Evolutionary conservation across 2,888 invertebrate genomes (phyloP).

Genomic region (Zelleria hepariella): DNA sequence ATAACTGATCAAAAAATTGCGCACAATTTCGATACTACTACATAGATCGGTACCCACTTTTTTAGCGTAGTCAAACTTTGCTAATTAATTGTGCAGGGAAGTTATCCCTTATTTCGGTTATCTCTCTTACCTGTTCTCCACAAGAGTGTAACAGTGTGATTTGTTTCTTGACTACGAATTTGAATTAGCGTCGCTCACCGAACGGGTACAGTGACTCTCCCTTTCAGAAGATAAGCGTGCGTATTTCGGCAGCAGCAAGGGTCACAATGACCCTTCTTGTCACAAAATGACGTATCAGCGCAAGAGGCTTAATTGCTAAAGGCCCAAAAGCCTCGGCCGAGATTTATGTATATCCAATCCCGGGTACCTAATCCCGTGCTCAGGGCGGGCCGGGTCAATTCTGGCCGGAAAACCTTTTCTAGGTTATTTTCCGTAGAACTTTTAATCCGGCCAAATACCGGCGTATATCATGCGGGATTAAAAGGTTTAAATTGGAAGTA

Average conservation of each 20-base stretch:
- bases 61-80: too few species aligned
- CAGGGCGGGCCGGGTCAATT: conserved; percentile 60
- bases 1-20: too few species aligned
- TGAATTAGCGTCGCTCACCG: too few species aligned
- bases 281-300: conserved; percentile 65
- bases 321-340: conserved; percentile 60
- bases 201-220: too few species aligned
- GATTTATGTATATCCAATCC: conserved; percentile 73
- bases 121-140: too few species aligned
- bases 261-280: conserved; percentile 31
- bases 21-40: too few species aligned
- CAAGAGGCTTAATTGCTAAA: conserved; percentile 61
- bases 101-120: too few species aligned
- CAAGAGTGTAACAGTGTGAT: too few species aligned
- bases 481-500: conserved; percentile 74
- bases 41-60: too few species aligned
- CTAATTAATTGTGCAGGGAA: too few species aligned
- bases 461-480: conserved; percentile 73
- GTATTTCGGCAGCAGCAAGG: background rate
- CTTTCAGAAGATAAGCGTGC: background rate
- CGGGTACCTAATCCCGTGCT: conserved; percentile 63
- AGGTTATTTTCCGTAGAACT: conserved; percentile 73
- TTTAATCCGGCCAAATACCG: conserved; percentile 72
- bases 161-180: too few species aligned
- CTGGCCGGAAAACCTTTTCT: conserved; percentile 71